phyloP scores from a whole-genome alignment of 2,888 invertebrate species.

The Pseudococcus viburni region DNA sequence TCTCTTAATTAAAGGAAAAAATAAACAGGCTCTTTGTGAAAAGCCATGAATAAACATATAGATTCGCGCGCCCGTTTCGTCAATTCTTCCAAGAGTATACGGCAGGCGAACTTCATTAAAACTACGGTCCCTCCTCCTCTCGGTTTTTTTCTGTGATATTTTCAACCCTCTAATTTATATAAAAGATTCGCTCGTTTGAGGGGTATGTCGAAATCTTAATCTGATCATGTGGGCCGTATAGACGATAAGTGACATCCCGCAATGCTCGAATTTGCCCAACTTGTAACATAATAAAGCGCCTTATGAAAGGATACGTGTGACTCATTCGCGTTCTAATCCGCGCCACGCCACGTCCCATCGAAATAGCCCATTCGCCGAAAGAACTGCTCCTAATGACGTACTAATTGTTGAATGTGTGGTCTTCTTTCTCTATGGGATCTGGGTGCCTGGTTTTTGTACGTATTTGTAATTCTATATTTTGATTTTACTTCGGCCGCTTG shows the following conservation, averaged over 20 bases:
- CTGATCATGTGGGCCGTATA: conserved; percentile 43
- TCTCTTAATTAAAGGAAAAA: conserved; percentile 53
- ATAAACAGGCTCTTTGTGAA: conserved; percentile 48
- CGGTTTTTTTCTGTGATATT: background rate
- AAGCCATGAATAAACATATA: conserved; percentile 57
- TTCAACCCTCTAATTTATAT: conserved; percentile 45
- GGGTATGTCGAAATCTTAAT: conserved; percentile 55
- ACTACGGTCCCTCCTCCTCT: background rate
- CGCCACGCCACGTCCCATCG: background rate
- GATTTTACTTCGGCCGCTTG: background rate
- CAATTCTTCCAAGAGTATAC: conserved; percentile 6
- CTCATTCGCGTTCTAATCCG: conserved; percentile 1
- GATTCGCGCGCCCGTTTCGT: conserved; percentile 28
- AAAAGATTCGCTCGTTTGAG: conserved; percentile 38
- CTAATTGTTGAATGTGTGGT: conserved; percentile 56
- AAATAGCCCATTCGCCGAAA: background rate
- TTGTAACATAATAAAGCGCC: conserved; percentile 46
- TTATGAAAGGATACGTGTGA: conserved; percentile 42
- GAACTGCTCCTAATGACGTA: conserved; percentile 15
- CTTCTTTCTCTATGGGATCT: background rate
- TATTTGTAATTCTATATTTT: conserved; percentile 33
- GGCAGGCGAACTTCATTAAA: conserved; percentile 10
- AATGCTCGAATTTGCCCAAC: conserved; percentile 32
- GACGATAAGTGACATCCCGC: conserved; percentile 54
- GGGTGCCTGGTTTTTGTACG: background rate